Evolutionary conservation across 2,797 vertebrate genomes (phyloP).

Genomic region (Octomys mimax): DNA sequence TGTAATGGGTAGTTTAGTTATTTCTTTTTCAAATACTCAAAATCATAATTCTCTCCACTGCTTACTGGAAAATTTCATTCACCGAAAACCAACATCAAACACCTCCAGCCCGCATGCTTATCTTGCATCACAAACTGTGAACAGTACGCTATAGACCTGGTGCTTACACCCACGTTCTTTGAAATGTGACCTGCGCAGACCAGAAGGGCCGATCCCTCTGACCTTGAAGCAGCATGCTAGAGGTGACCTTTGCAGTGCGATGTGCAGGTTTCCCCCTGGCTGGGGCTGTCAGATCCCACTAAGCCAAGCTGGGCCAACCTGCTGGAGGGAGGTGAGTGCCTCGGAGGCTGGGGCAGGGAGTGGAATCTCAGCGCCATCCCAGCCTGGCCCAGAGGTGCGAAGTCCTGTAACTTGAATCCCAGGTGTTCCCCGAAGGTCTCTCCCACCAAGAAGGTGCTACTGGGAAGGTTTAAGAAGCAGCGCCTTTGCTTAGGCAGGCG

Average conservation of each 20-base stretch:
- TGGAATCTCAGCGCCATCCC: not conserved
- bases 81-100: not conserved
- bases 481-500: too few relatives aligned
- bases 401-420: not conserved
- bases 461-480: not conserved
- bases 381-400: not conserved
- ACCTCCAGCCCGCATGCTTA: not conserved
- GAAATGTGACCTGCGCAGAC: too few relatives aligned
- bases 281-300: not conserved
- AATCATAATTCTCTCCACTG: not conserved
- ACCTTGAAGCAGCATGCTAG: not conserved
- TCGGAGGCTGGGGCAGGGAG: not conserved
- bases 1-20: not conserved
- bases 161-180: accelerated
- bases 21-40: not conserved
- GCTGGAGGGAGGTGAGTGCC: too few relatives aligned
- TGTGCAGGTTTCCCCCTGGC: not conserved
- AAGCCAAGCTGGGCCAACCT: not conserved
- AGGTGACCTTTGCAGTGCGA: not conserved
- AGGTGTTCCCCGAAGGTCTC: not conserved
- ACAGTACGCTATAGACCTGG: not conserved
- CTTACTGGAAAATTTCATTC: not conserved
- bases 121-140: accelerated
- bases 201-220: not conserved
- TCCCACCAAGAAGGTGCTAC: not conserved